Evolutionary conservation across 2,888 invertebrate genomes (phyloP).

Genomic region (Tipula helvola): DNA sequence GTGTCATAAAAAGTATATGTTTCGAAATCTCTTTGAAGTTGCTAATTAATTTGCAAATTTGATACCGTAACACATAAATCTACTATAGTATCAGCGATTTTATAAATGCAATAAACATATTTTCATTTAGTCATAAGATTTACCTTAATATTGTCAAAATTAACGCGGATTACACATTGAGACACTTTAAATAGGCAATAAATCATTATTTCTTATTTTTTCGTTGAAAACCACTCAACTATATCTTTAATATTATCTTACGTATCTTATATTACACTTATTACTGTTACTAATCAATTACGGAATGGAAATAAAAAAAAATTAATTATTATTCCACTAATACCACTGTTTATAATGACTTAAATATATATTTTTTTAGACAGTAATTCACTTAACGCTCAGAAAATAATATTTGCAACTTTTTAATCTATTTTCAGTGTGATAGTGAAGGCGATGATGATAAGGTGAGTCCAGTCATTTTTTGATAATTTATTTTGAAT

Average conservation of each 20-base stretch:
- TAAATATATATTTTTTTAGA: constrained; percentile 11
- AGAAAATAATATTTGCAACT: not conserved
- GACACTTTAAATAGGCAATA: not conserved
- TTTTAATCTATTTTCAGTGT: constrained; percentile 56
- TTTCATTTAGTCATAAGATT: not conserved
- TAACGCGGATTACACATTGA: not conserved
- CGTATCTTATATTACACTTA: not conserved
- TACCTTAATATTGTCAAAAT: not conserved
- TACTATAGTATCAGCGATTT: not conserved
- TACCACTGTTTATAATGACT: not conserved
- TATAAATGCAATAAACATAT: not conserved
- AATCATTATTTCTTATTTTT: not conserved
- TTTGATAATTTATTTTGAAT: not conserved
- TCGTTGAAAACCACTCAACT: not conserved
- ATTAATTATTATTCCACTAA: not conserved
- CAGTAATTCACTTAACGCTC: not conserved
- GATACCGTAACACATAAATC: not conserved
- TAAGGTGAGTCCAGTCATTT: constrained; percentile 50
- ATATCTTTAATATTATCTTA: not conserved
- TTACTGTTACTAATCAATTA: not conserved
- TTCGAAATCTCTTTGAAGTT: too few species aligned
- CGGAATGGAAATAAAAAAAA: not conserved
- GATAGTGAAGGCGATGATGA: constrained; percentile 89
- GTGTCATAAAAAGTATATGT: too few species aligned
- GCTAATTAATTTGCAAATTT: not conserved